Base-by-base conservation (phyloP, 2,113 vertebrate genomes). In the Naja naja region DNA sequence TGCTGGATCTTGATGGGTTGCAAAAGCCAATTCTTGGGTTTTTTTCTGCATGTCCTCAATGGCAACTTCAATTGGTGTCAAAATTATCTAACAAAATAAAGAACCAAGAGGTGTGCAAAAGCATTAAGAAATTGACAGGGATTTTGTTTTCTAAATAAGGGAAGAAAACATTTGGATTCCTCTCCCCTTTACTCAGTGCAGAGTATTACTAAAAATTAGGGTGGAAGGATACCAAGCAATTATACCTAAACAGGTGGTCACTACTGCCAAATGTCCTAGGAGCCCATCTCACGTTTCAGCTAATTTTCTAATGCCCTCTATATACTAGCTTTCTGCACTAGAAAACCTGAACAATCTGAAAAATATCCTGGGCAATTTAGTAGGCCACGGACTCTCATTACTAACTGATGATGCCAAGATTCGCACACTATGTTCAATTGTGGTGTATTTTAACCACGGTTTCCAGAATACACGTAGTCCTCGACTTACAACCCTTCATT, bases 21-120 rank as follows among this genome's bases (percentile, higher is more conserved):
- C 99, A 88, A 99, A 99, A 56, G 99, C 99, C 94, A 99, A 54
- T 95, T 99, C 99, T 94, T 99, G 99, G 2, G 99, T 99, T 97
- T 99, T 99, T 96, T 99, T 99, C 97, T 99, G 99, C 99, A 99
- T 99, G 96, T 99, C 99, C 96, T 99, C 99, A 52, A 99, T 99
- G n/a, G 99, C 99, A 43, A 99, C 99, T 97, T 99, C 99, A 16
- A 99, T 99, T 93, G 99, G 99, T 0, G 98, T 99, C 97, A 99
- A 97, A 96, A 99, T 99, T 90, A 99, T 98, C 99, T 99, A 93
- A 52, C 54, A 18, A 49, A 92, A 85, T 25, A 94, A 93, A 87
- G 11, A 95, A 89, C 91, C 85, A 5, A 60, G 89, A 91, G 86
- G 34, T 92, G 93, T 0, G 93, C 2, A 92, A 89, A 47, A 11